These are phyloP conservation scores for Holothuria glaberrima DNA, from an alignment of 35 echinoderm and acorn worm genomes.

Conservation along the genomic window DNA sequence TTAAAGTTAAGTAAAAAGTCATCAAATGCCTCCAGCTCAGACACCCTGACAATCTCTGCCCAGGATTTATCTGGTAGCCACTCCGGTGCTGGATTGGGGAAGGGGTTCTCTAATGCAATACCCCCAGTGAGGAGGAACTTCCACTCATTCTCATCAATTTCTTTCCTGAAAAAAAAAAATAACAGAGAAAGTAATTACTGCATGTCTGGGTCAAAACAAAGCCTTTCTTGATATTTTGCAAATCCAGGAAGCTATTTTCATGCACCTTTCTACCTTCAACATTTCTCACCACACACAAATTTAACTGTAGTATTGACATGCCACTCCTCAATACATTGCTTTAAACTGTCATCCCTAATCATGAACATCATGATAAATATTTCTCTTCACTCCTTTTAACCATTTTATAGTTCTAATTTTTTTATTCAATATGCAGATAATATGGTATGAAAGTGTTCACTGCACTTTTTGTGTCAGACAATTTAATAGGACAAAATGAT, in stretches of 20 bases:
- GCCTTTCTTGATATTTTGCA: neutral
- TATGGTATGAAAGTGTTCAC: too few species aligned
- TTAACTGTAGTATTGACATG: too few species aligned
- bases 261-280: too few species aligned
- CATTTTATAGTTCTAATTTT: too few species aligned
- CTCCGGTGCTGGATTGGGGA: conserved; percentile 88
- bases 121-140: conserved; percentile 94
- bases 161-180: conserved; percentile 54
- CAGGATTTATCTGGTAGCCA: conserved; percentile 98
- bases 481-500: too few species aligned
- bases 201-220: neutral
- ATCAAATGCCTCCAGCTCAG: conserved; percentile 82
- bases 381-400: too few species aligned
- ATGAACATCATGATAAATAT: too few species aligned
- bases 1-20: conserved; percentile 97
- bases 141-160: conserved; percentile 97
- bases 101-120: conserved; percentile 97
- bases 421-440: too few species aligned
- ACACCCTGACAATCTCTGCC: conserved; percentile 96
- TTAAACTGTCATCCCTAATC: too few species aligned
- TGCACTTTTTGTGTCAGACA: too few species aligned
- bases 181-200: neutral
- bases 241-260: neutral
- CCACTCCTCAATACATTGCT: too few species aligned
- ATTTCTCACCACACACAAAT: too few species aligned